These are phyloP conservation scores for Hydropsyche betteni DNA, from an alignment of 2,888 invertebrate genomes.

Conservation along the genomic window DNA sequence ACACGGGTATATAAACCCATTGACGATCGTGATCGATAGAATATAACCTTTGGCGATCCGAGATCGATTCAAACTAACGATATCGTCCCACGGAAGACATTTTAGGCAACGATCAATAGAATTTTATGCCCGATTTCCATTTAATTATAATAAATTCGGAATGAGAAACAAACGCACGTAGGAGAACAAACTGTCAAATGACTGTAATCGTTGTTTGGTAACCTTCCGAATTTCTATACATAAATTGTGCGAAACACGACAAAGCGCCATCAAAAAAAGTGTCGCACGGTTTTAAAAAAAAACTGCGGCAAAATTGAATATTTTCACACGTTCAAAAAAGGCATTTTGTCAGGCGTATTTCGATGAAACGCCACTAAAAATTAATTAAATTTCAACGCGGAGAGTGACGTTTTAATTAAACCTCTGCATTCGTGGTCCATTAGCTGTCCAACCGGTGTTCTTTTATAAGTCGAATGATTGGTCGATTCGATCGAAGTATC, in stretches of 20 bases:
- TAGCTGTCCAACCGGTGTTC: slow-evolving; percentile 34
- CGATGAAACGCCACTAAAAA: neutral
- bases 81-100: slow-evolving; percentile 6
- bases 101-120: neutral
- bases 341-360: too few relatives aligned
- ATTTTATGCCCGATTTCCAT: too few relatives aligned
- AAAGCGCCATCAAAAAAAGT: too few relatives aligned
- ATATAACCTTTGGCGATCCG: neutral
- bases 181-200: too few relatives aligned
- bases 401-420: slow-evolving; percentile 37
- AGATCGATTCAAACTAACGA: neutral
- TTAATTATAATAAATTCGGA: too few relatives aligned
- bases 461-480: slow-evolving; percentile 22
- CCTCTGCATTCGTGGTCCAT: slow-evolving; percentile 29
- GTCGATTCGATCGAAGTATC: neutral
- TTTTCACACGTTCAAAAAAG: too few relatives aligned
- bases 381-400: slow-evolving; percentile 14
- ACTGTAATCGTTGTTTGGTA: too few relatives aligned
- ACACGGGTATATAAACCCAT: neutral
- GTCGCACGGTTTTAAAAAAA: too few relatives aligned
- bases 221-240: too few relatives aligned
- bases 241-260: too few relatives aligned
- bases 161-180: too few relatives aligned
- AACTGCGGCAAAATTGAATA: too few relatives aligned
- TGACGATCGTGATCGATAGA: neutral